phyloP scores from a whole-genome alignment of 2,113 vertebrate genomes.

The Lagopus leucura region DNA sequence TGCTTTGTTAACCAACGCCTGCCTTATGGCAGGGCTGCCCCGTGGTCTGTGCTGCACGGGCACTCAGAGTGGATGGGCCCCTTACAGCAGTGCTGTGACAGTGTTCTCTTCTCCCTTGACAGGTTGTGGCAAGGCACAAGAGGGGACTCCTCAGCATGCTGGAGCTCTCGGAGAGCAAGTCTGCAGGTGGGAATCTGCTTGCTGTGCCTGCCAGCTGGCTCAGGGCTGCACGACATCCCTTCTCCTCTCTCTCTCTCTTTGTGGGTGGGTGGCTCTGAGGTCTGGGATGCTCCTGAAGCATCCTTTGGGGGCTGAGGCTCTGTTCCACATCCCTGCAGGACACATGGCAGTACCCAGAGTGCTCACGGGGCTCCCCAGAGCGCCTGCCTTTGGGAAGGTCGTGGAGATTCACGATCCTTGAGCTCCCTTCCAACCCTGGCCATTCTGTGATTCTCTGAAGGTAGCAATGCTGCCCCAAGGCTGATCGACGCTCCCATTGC shows the following conservation, averaged over 20 bases:
- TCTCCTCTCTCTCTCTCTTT: neutral
- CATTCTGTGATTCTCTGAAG: too few species aligned
- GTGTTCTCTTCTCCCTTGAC: slow-evolving; percentile 33
- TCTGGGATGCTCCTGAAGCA: neutral
- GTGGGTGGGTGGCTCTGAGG: neutral
- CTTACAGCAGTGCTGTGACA: accelerated
- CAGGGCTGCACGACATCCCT: neutral
- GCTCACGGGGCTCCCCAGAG: neutral
- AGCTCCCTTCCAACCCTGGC: too few species aligned
- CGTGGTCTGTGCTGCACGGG: neutral
- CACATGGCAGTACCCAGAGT: neutral
- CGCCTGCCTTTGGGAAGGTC: neutral
- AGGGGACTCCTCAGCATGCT: slow-evolving; percentile 78
- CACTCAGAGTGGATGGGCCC: neutral
- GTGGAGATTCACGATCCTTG: too few species aligned
- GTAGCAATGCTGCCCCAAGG: neutral
- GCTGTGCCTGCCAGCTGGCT: neutral
- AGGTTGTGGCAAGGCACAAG: slow-evolving; percentile 60
- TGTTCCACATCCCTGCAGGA: neutral
- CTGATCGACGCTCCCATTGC: neutral
- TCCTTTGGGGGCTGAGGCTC: too few species aligned
- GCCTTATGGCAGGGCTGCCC: neutral
- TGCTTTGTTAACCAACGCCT: too few species aligned
- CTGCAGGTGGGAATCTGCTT: slow-evolving; percentile 68
- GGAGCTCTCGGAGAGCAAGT: slow-evolving; percentile 75